Evolutionary conservation across 1,140 invertebrate species (phyloP), one percentile per base, ranked within the genome.

Genomic region (Eupristina koningsbergeri): DNA sequence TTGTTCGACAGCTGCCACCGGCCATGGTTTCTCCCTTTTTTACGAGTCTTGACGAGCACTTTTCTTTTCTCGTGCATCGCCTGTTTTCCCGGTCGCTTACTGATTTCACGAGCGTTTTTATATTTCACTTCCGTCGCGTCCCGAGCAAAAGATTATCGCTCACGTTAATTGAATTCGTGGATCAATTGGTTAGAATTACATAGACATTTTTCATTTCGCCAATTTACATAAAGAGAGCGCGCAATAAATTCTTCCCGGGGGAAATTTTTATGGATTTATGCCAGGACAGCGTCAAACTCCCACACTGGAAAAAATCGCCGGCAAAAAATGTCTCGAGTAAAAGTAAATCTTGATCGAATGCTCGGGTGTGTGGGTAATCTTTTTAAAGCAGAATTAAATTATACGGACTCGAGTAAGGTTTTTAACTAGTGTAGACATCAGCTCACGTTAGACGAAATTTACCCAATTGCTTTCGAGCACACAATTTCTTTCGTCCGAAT

Each of bases 171-270:
- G 41, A 79, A 79, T 79, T 29, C 63, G 7, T 41, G 0, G 39
- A 63, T 17, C 34, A 63, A 78, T 63, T 29, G 58, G 34, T 29
- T 61, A 36, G 19, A 63, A 63, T 63, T 58, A 58, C 53, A 22
- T 19, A 9, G 75, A 11, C 15, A 3, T 63, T 41, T 39, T 77
- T 50, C 7, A 3, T 39, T 45, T 78, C 39, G 22, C 39, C 76
- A 36, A 45, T 78, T 78, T 64, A 31, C 76, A 45, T 78, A 77
- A 77, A 41, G 58, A 61, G 76, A n/a, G 26, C n/a, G 6, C 76
- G 76, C 76, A n/a, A 64, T 63, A 69, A 50, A 67, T 80, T 63
- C n/a, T 22, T 0, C 34, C 1, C 41, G 45, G 45, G 29, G 1
- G 2, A 26, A 29, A 29, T 80, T 77, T 34, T 71, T 71, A 36